Conservation (phyloP, 1,140 invertebrate genomes). For the Adoxophyes honmai region DNA sequence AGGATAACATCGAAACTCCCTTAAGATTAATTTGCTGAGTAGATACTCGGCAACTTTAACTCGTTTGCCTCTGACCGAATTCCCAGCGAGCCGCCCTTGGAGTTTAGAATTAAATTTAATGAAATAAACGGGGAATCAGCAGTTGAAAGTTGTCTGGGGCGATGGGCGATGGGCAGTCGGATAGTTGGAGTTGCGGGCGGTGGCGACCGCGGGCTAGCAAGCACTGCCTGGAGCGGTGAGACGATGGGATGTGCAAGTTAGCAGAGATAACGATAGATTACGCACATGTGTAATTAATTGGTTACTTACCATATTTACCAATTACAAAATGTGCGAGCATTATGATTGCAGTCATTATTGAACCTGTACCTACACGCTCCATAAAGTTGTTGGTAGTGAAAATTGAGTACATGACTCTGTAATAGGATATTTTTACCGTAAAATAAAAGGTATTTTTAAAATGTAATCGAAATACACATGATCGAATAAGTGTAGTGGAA, state of each 20-base stretch:
- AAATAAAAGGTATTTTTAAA: too few species aligned
- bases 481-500: too few species aligned
- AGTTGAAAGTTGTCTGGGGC: conserved; percentile 45
- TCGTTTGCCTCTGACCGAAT: conserved; percentile 71
- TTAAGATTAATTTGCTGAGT: conserved; percentile 73
- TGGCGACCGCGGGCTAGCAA: background rate
- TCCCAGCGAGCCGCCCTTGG: conserved; percentile 54
- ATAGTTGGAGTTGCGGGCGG: conserved; percentile 33
- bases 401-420: too few species aligned
- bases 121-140: conserved; percentile 66
- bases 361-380: too few species aligned
- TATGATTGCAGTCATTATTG: too few species aligned
- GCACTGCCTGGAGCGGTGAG: background rate
- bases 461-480: too few species aligned
- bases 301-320: too few species aligned
- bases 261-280: too few species aligned
- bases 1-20: conserved; percentile 73
- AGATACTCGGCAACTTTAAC: conserved; percentile 70
- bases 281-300: too few species aligned
- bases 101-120: conserved; percentile 74
- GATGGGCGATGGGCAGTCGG: conserved; percentile 31
- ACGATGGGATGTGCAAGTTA: background rate
- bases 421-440: too few species aligned
- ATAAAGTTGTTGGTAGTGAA: too few species aligned
- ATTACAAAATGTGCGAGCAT: too few species aligned